phyloP scores from a whole-genome alignment of 2,888 invertebrate genomes.

The Noctua fimbriata region DNA sequence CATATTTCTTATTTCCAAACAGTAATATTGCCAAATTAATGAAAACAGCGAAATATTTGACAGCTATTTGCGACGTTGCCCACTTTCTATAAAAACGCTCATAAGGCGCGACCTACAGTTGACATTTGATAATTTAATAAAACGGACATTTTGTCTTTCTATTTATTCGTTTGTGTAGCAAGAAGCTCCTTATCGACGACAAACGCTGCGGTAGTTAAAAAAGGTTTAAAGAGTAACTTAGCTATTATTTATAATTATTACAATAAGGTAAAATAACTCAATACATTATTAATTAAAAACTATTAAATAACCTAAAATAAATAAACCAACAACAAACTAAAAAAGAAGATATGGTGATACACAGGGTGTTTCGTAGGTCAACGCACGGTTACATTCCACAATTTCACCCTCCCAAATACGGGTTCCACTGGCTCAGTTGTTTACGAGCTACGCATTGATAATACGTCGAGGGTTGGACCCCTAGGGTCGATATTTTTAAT shows the following conservation, averaged over 20 bases:
- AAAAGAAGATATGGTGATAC: background rate
- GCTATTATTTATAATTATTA: background rate
- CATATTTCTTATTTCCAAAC: no score
- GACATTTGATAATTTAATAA: background rate
- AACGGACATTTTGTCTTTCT: background rate
- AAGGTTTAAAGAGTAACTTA: background rate
- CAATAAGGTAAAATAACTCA: no score
- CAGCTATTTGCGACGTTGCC: no score
- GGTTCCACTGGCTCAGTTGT: background rate
- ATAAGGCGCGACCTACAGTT: background rate
- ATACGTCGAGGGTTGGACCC: background rate
- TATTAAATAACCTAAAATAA: no score
- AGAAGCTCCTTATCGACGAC: background rate
- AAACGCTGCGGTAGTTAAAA: background rate
- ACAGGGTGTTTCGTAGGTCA: constrained; percentile 1
- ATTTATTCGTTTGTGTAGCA: background rate
- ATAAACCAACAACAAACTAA: no score
- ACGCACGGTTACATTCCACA: background rate
- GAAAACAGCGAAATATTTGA: no score
- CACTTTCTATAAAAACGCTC: no score
- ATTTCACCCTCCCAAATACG: background rate
- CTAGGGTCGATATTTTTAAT: background rate
- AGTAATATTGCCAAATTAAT: no score
- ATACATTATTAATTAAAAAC: no score
- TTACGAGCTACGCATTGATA: background rate